phyloP scores from a whole-genome alignment of 2,113 vertebrate genomes.

The Mormoops blainvillei region DNA sequence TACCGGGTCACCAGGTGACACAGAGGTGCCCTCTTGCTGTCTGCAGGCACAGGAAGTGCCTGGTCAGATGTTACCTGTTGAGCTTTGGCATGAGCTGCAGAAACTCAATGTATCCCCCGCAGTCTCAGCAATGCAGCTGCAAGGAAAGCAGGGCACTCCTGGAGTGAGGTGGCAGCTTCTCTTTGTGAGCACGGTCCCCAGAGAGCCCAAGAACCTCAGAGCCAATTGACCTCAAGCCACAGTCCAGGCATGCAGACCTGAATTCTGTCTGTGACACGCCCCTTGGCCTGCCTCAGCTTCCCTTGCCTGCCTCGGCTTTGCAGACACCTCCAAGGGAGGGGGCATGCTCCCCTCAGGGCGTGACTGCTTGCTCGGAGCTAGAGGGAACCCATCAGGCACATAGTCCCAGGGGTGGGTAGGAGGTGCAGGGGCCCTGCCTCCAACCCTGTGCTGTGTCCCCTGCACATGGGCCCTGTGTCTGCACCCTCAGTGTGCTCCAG shows the following conservation, averaged over 20 bases:
- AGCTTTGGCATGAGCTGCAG: neutral
- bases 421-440: too few relatives aligned
- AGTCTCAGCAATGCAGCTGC: neutral
- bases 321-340: neutral
- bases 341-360: neutral
- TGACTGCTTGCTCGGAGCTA: neutral
- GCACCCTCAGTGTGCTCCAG: neutral
- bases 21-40: neutral
- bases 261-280: neutral
- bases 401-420: neutral
- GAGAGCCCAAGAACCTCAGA: neutral
- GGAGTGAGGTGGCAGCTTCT: neutral
- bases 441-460: neutral
- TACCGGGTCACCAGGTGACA: neutral
- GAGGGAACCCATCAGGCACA: neutral
- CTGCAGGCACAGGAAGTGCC: neutral
- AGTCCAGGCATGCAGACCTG: neutral
- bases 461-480: fast-evolving
- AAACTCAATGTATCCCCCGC: neutral
- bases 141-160: neutral
- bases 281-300: neutral
- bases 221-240: neutral
- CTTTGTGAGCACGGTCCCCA: neutral
- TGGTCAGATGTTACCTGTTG: neutral
- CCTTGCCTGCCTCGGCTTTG: neutral